These are phyloP conservation scores for Acanthurus tractus DNA, from an alignment of 2,797 vertebrate genomes.

Conservation along the genomic window DNA sequence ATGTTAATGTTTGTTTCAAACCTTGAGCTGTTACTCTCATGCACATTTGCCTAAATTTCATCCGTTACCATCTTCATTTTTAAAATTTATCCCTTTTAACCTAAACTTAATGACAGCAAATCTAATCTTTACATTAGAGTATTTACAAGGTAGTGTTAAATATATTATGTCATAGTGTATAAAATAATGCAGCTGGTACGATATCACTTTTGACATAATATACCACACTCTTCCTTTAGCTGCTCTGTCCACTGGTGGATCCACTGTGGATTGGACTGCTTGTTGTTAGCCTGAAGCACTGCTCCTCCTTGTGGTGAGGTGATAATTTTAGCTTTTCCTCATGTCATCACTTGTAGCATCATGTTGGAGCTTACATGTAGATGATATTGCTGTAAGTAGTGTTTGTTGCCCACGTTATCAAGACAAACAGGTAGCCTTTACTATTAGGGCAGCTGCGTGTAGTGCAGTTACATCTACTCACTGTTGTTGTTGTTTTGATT, in stretches of 20 bases:
- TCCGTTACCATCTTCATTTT: too few species aligned
- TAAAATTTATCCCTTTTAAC: too few species aligned
- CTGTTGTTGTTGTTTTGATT: slow-evolving; percentile 11
- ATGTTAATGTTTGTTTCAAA: too few species aligned
- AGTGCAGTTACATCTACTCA: slow-evolving; percentile 7
- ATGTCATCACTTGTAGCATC: slow-evolving; percentile 16
- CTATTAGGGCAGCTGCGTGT: background rate
- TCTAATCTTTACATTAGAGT: too few species aligned
- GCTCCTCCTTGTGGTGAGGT: slow-evolving; percentile 7
- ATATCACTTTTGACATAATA: too few species aligned
- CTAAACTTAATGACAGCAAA: too few species aligned
- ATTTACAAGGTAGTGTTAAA: too few species aligned
- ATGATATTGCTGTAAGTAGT: slow-evolving; percentile 14
- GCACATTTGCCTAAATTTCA: too few species aligned
- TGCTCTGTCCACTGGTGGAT: background rate
- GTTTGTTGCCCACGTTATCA: background rate
- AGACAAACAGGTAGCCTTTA: background rate
- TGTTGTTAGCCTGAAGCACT: slow-evolving; percentile 13
- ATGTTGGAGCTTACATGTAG: slow-evolving; percentile 3
- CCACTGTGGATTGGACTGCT: background rate
- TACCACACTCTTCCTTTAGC: background rate
- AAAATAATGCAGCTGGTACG: too few species aligned
- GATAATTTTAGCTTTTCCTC: slow-evolving; percentile 23
- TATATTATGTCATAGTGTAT: too few species aligned
- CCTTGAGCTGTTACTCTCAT: too few species aligned